Percentiles rank a stretch among this genome's conserved stretches.
Conservation (phyloP, 2,113 vertebrate genomes). For the Circaetus gallicus region DNA sequence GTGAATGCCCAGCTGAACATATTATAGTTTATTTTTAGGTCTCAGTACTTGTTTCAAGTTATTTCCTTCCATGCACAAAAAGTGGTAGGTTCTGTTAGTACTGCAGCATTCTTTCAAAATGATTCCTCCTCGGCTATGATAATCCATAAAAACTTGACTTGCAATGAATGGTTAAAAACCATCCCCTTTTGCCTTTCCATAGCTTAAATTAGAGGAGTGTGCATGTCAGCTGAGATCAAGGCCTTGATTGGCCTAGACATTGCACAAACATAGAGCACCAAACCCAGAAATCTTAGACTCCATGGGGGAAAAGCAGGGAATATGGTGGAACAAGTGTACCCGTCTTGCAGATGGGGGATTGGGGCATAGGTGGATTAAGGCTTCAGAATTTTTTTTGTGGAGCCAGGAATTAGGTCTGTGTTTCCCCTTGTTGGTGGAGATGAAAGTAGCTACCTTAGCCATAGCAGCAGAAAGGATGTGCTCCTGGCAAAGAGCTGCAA, state of each 20-base stretch:
- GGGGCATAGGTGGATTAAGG: neutral
- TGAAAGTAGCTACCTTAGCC: neutral
- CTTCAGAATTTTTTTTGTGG: neutral
- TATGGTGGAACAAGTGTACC: neutral
- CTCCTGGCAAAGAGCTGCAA: neutral
- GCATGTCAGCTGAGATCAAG: neutral
- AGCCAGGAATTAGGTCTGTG: neutral
- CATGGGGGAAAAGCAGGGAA: neutral
- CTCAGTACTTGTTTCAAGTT: neutral
- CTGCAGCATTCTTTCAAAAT: neutral
- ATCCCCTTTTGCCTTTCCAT: neutral
- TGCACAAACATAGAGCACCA: neutral
- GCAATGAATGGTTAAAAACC: neutral
- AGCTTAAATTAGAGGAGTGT: neutral
- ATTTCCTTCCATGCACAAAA: neutral
- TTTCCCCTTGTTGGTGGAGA: neutral
- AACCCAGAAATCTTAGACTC: neutral
- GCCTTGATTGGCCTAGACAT: neutral
- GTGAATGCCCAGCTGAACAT: neutral
- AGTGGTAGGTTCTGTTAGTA: neutral
- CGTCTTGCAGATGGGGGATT: neutral
- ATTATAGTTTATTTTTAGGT: neutral
- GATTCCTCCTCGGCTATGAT: neutral
- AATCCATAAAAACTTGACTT: neutral
- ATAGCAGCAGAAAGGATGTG: neutral